Evolutionary conservation across 1,140 invertebrate genomes (phyloP).

Genomic region (Calycopis cecrops): DNA sequence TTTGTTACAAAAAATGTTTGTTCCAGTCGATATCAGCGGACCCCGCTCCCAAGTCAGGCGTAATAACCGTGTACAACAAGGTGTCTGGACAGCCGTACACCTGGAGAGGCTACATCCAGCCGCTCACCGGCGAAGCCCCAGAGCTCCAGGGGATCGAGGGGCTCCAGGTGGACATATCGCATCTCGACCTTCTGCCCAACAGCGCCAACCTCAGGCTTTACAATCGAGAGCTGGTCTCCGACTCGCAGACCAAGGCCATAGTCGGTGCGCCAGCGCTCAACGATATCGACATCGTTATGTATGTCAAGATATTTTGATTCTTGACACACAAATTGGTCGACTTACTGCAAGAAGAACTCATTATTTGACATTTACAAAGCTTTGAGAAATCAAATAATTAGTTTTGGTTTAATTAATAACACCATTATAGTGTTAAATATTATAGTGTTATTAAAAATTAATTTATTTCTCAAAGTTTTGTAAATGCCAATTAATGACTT

Average conservation of each 20-base stretch:
- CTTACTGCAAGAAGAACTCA: no score
- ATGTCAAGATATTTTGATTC: slow-evolving; percentile 32
- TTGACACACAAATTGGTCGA: no score
- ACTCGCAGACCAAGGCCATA: slow-evolving; percentile 39
- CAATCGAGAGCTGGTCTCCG: slow-evolving; percentile 35
- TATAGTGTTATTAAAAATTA: no score
- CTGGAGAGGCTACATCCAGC: slow-evolving; percentile 43
- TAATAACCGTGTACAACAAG: slow-evolving; percentile 52
- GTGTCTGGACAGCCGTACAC: slow-evolving; percentile 44
- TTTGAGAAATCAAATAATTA: no score
- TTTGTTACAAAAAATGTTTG: background rate
- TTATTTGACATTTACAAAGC: no score
- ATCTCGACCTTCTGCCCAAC: slow-evolving; percentile 45
- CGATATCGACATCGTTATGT: slow-evolving; percentile 42
- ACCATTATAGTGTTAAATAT: no score
- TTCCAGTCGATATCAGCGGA: slow-evolving; percentile 42
- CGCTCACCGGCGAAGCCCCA: slow-evolving; percentile 31
- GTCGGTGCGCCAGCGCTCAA: slow-evolving; percentile 40
- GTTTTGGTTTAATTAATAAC: no score
- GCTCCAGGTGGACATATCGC: slow-evolving; percentile 38
- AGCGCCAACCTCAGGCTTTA: slow-evolving; percentile 45
- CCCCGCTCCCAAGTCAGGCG: slow-evolving; percentile 24
- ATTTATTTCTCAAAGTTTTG: no score
- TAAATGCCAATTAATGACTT: no score
- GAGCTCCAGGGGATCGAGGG: slow-evolving; percentile 19